Evolutionary conservation across 2,888 invertebrate genomes (phyloP), one percentile per base, ranked within the genome.

Genomic region (Drosophila mercatorum): DNA sequence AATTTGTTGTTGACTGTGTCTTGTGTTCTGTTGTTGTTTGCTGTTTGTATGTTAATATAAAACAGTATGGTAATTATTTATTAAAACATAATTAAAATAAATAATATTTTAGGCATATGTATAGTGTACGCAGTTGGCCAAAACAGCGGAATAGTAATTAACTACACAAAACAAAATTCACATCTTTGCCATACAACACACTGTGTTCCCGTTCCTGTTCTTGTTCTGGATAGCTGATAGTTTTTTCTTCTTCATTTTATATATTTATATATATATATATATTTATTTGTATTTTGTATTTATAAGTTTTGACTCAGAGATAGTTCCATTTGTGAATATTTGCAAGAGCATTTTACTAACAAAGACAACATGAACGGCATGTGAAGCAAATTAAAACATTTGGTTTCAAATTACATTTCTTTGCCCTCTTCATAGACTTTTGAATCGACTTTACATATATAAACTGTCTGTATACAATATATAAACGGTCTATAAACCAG

Each of bases 81-180:
- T 90, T 90, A 87, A 85, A 85, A 89, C 88, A 81, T 81, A 80
- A 80, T 75, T 72, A 84, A 83, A 90, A 90, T 87, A 87, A 90
- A 85, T 89, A 90, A 90, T 86, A 85, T 68, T 79, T 78, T 79
- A 79, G 80, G 80, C 80, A 79, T 78, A 78, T 72, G 64, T 63
- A 61, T 85, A 85, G 81, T 64, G 69, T 79, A 75, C 70, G 78
- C 71, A 75, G 58, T 78, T 80, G 78, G 78, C 76, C 68, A 60
- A 72, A 78, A 78, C 72, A 78, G 76, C 77, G 76, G 72, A 75
- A 80, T 68, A 53, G 66, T 56, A 66, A 75, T 66, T 68, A 68
- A 68, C 66, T 62, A 66, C 67, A 79, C 67, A 75, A 78, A 68
- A 71, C 68, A 65, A 75, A 79, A 75, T 68, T 71, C 55, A 75